phyloP scores from a whole-genome alignment of 2,113 vertebrate genomes.

The Propithecus coquereli region DNA sequence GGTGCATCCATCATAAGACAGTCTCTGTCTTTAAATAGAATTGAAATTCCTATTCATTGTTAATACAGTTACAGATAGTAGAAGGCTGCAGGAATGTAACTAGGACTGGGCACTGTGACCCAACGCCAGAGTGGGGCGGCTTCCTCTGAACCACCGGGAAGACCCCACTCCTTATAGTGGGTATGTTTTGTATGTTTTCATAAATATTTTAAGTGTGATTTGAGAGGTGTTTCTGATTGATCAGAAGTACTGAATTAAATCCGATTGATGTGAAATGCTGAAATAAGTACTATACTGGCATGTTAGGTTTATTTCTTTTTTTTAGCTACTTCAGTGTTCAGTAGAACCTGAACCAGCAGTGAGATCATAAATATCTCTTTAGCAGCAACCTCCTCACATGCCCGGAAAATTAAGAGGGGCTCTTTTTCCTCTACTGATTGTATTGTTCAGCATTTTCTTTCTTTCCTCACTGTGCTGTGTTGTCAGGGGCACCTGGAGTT shows the following conservation, averaged over 20 bases:
- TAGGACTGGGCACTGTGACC: background rate
- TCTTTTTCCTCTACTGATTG: slow-evolving; percentile 35
- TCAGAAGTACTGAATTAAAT: background rate
- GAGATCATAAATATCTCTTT: background rate
- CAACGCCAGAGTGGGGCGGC: background rate
- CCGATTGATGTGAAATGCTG: background rate
- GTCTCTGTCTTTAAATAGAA: background rate
- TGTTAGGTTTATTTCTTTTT: background rate
- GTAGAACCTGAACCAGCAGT: background rate
- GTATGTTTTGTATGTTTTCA: background rate
- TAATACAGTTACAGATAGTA: background rate
- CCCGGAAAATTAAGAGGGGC: slow-evolving; percentile 53
- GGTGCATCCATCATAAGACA: background rate
- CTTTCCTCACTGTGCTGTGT: slow-evolving; percentile 31
- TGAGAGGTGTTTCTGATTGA: background rate
- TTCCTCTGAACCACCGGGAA: background rate
- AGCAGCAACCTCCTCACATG: background rate
- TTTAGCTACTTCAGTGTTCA: background rate
- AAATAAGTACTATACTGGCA: background rate
- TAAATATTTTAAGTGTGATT: background rate
- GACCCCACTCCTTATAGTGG: background rate
- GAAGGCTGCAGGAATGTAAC: background rate
- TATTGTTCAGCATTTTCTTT: slow-evolving; percentile 69
- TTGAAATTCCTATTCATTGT: background rate
- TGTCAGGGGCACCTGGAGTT: slow-evolving; percentile 73